Base-by-base conservation (phyloP, 37 sponge, comb jelly and placozoan genomes). In the Tethya wilhelma region DNA sequence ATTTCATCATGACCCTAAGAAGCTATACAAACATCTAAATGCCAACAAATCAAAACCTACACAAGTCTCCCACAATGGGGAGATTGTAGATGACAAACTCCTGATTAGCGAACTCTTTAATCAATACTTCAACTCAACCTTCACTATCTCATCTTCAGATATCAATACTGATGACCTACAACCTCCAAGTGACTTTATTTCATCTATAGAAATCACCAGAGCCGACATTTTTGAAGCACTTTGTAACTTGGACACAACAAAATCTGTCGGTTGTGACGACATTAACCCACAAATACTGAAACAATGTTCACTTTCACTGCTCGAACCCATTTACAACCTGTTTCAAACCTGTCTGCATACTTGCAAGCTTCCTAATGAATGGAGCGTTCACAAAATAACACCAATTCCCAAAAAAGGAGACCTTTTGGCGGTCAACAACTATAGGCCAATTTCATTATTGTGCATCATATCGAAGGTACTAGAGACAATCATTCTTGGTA, bases 391-490 rank as follows among this genome's bases (percentile, higher is more conserved):
- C 53, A 49, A 49, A 14, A 49, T 49, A 49, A 19, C 53, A 49
- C 53, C 53, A 49, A 49, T 49, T 49, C 53, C 53, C 9, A 49
- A 49, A 14, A 49, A 49, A 19, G 14, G 53, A 14, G 53, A 49
- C 14, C 53, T 49, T 19, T 14, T 49, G 9, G 53, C 9, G 14
- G 14, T 49, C 9, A 19, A 11, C 29, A 64, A 23, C 65, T 64
- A 64, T 19, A 64, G 65, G 19, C 65, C 65, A 64, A 64, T 64
- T 23, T 19, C 65, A 9, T n/a, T 64, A 29, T 19, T 64, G 32
- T 64, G 65, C 19, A 64, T 64, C 25, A 12, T 64, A 64, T 64
- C 65, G 11, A 64, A 64, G 32, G 65, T 64, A 23, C 32, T 64
- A 29, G 65, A 64, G 32, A 23, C 65, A 23, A 64, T 64, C 65